Conservation (phyloP, 2,113 vertebrate species). For the Stigmatopora nigra region DNA sequence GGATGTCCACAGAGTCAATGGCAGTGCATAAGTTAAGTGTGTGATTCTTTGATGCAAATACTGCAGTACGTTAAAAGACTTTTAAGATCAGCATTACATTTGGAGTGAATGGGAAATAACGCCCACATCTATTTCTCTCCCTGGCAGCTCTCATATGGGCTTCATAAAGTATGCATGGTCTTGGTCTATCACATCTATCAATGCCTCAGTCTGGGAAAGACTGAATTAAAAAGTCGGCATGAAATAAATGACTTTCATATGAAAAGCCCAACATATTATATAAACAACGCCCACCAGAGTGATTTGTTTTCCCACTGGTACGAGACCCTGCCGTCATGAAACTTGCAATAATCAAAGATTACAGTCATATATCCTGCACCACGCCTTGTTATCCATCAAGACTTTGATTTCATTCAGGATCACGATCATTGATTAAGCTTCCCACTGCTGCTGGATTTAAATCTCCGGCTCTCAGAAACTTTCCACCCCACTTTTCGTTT, state of each 20-base stretch:
- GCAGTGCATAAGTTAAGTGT: neutral
- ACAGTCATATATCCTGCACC: conserved; percentile 35
- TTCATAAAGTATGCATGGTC: conserved; percentile 31
- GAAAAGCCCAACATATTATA: conserved; percentile 34
- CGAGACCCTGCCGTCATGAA: conserved; percentile 28
- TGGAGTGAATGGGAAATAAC: conserved; percentile 18
- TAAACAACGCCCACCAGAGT: conserved; percentile 30
- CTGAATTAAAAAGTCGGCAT: conserved; percentile 50
- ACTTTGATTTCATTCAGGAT: conserved; percentile 5
- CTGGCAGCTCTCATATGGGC: conserved; percentile 30
- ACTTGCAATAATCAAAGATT: conserved; percentile 43
- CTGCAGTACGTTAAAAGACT: neutral
- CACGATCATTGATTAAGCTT: conserved; percentile 15
- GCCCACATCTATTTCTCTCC: conserved; percentile 23
- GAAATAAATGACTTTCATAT: conserved; percentile 62
- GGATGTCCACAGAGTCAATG: too few relatives aligned
- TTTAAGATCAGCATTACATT: conserved; percentile 5
- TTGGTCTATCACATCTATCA: conserved; percentile 44
- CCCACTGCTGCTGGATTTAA: conserved; percentile 7
- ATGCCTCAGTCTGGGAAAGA: conserved; percentile 32
- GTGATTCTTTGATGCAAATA: neutral
- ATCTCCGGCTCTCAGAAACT: conserved; percentile 5
- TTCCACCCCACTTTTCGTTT: conserved; percentile 7
- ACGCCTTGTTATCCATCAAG: conserved; percentile 5
- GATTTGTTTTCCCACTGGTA: conserved; percentile 44